Evolutionary conservation across 1,140 invertebrate species (phyloP), one percentile per base, ranked within the genome.

Genomic region (Drosophila sp.): DNA sequence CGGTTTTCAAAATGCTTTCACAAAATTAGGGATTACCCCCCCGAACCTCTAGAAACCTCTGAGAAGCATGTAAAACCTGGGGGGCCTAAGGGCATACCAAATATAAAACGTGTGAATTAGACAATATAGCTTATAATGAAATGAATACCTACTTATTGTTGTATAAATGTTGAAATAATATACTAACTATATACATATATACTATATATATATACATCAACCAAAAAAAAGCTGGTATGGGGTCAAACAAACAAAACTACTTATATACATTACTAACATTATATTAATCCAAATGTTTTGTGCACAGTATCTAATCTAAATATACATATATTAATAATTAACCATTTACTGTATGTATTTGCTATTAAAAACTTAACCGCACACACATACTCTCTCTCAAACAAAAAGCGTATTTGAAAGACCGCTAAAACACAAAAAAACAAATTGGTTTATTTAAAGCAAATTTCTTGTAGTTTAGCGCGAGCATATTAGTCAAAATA

Each of bases 41-140:
- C 60, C 40, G 11, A 50, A 50, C 44, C 2, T 50, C 25, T 50
- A 2, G 2, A 50, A 50, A 50, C 23, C 29, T 44, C 29, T 30
- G 40, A 61, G 25, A 29, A n/a, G 27, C 27, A 8, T 29, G 35
- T 55, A 29, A 11, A 65, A 40, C 50, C 8, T 38, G 58, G 70
- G 68, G 76, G 78, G 70, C 66, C 54, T 62, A 69, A 41, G 44
- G 8, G 70, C 75, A 81, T 81, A 60, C 69, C 63, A 89, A 74
- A 79, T 83, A 86, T 50, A 27, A 50, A 84, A 90, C 81, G 90
- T 90, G 90, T 91, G 90, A 91, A 91, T 90, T 90, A 91, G 90
- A 91, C 90, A 91, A 91, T 91, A 91, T 90, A 90, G 75, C 81
- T 75, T 77, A 72, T 73, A 67, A 67, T 56, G 40, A 56, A 66